Evolutionary conservation across 2,888 invertebrate species (phyloP).

Genomic region (Boloria euphrosyne): DNA sequence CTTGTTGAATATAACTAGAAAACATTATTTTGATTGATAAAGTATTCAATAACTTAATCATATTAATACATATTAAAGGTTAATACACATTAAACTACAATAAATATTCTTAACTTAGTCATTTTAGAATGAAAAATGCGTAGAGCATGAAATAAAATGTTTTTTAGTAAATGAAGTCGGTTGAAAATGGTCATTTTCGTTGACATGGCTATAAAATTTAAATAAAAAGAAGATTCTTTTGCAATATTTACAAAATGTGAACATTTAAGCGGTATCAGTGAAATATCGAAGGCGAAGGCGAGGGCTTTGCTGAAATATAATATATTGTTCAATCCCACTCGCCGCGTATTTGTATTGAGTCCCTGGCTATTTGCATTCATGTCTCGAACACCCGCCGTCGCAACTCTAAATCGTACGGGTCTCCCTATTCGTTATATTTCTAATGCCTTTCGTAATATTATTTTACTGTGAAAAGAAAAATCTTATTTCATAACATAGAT

Average conservation of each 20-base stretch:
- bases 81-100: too few relatives aligned
- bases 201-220: not conserved
- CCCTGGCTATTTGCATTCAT: constrained; percentile 46
- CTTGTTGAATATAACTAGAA: too few relatives aligned
- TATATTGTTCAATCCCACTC: constrained; percentile 44
- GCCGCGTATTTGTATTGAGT: constrained; percentile 43
- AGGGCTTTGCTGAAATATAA: constrained; percentile 16
- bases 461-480: constrained; percentile 5
- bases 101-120: too few relatives aligned
- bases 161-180: too few relatives aligned
- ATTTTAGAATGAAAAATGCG: too few relatives aligned
- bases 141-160: too few relatives aligned
- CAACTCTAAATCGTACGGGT: constrained; percentile 19
- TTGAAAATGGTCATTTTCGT: too few relatives aligned
- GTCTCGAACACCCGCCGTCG: constrained; percentile 40
- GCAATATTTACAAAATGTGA: constrained; percentile 11
- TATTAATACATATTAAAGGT: too few relatives aligned
- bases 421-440: constrained; percentile 19
- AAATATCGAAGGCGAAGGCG: constrained; percentile 21
- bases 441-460: constrained; percentile 19
- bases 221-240: constrained; percentile 5
- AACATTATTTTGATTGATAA: too few relatives aligned
- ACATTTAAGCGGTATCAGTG: constrained; percentile 15
- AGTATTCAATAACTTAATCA: too few relatives aligned
- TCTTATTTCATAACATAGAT: not conserved